phyloP scores from a whole-genome alignment of 2,888 invertebrate species.

The Teinopalpus imperialis region DNA sequence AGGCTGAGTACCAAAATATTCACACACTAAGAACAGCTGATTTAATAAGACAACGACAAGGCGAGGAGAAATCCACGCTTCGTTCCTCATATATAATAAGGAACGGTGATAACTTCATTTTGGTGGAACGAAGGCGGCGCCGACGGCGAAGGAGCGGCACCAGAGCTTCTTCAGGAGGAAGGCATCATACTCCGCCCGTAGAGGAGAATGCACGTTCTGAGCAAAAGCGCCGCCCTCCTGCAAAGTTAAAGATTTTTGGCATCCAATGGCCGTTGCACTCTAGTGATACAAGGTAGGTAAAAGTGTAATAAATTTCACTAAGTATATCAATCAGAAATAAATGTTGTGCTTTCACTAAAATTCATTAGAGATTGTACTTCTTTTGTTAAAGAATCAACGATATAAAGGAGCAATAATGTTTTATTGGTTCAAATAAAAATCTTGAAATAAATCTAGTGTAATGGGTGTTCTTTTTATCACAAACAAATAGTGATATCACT shows the following conservation, averaged over 20 bases:
- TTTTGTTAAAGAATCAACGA: too few species aligned
- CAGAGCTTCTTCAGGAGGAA: slow-evolving; percentile 69
- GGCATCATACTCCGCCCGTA: slow-evolving; percentile 73
- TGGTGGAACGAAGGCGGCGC: slow-evolving; percentile 72
- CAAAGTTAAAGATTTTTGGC: slow-evolving; percentile 73
- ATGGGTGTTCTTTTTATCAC: too few species aligned
- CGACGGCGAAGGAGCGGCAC: slow-evolving; percentile 73
- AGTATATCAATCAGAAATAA: too few species aligned
- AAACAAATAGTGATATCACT: too few species aligned
- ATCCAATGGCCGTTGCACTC: slow-evolving; percentile 80
- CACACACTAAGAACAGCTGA: slow-evolving; percentile 78
- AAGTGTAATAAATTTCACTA: too few species aligned
- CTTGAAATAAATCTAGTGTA: too few species aligned
- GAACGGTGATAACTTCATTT: slow-evolving; percentile 77
- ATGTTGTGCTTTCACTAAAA: too few species aligned
- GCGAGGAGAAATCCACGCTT: slow-evolving; percentile 75
- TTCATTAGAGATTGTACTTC: too few species aligned
- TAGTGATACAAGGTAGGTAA: slow-evolving; percentile 72
- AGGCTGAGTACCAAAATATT: slow-evolving; percentile 77
- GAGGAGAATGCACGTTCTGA: slow-evolving; percentile 68
- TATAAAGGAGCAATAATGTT: too few species aligned
- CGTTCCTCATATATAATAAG: slow-evolving; percentile 76
- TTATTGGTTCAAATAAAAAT: too few species aligned
- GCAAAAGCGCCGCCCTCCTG: slow-evolving; percentile 73
- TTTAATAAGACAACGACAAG: slow-evolving; percentile 74